Conservation (phyloP, 1,140 invertebrate genomes). For the Saccostrea echinata region DNA sequence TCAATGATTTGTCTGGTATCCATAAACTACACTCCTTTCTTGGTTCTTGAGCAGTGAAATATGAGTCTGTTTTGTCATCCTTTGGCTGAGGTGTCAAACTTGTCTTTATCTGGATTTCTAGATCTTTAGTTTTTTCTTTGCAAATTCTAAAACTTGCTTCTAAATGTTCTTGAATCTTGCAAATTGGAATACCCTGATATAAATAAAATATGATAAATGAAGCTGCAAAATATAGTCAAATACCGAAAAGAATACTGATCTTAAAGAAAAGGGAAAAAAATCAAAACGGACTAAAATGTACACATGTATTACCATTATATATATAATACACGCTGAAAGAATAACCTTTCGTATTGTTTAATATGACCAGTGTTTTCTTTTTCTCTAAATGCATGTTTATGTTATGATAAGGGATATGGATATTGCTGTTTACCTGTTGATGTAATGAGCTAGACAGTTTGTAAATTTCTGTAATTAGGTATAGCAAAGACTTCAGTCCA, state of each 20-base stretch:
- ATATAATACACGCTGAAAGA: too few species aligned
- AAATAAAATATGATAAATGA: not conserved
- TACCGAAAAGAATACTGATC: too few species aligned
- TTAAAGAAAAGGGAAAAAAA: too few species aligned
- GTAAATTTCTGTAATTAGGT: conserved; percentile 8
- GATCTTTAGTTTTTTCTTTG: not conserved
- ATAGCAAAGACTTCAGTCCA: conserved; percentile 15
- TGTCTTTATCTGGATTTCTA: not conserved
- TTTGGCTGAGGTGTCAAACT: too few species aligned
- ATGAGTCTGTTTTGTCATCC: not conserved
- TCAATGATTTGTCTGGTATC: not conserved
- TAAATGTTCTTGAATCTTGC: not conserved
- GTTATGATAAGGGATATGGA: too few species aligned
- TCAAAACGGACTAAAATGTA: too few species aligned
- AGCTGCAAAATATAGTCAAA: too few species aligned
- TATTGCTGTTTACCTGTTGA: not conserved
- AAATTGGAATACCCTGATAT: not conserved
- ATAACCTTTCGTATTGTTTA: too few species aligned
- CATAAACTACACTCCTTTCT: not conserved
- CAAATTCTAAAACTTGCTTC: not conserved
- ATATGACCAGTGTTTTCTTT: too few species aligned
- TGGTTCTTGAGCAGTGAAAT: not conserved
- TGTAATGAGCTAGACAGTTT: not conserved
- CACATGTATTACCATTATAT: too few species aligned
- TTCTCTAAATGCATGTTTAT: too few species aligned